Conservation (phyloP, 2,113 vertebrate genomes). For the Grammomys surdaster region DNA sequence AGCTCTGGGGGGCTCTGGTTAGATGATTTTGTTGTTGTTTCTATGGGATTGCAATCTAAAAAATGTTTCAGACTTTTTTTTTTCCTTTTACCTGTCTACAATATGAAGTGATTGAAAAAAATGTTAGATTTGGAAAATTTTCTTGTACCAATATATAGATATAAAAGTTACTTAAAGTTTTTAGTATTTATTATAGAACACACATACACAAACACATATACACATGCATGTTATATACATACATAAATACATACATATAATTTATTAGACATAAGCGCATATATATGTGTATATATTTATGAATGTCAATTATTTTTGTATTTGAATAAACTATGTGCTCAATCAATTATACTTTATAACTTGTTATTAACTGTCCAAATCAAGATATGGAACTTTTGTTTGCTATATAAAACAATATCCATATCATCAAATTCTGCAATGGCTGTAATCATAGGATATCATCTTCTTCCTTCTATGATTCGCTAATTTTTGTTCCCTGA, state of each 20-base stretch:
- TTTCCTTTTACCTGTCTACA: neutral
- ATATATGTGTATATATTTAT: neutral
- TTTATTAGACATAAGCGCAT: neutral
- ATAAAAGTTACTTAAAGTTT: neutral
- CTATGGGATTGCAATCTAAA: neutral
- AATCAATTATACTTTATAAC: neutral
- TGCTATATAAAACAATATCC: neutral
- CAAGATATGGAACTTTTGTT: neutral
- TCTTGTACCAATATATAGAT: neutral
- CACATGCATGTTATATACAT: neutral
- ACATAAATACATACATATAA: neutral
- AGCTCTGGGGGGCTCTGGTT: too few species aligned
- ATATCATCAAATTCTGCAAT: conserved; percentile 21
- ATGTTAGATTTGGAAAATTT: neutral
- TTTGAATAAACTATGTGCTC: neutral
- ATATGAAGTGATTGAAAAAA: neutral
- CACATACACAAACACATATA: neutral
- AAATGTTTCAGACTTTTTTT: neutral
- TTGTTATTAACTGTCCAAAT: neutral
- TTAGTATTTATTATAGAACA: neutral
- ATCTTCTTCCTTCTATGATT: neutral
- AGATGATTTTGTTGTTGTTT: too few species aligned
- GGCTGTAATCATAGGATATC: neutral
- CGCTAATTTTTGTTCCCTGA: conserved; percentile 7
- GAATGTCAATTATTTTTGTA: neutral